Conservation (phyloP, 2,797 vertebrate genomes). For the Typhlichthys subterraneus region DNA sequence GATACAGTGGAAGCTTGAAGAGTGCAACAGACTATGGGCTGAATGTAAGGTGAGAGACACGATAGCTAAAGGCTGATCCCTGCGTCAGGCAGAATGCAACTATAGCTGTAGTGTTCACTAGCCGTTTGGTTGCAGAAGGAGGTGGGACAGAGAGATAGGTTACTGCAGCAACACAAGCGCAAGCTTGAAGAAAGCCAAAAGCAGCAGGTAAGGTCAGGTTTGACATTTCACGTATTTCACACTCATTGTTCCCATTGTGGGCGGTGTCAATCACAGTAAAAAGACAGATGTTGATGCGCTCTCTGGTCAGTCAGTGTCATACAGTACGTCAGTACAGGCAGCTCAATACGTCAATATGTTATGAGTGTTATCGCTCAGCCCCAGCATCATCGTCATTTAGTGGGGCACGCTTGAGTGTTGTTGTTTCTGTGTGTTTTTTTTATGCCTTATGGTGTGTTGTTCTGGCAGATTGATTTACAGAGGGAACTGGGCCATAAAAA, state of each 20-base stretch:
- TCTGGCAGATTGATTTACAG: slow-evolving; percentile 83
- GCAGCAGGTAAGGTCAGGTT: slow-evolving; percentile 71
- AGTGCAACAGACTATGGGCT: slow-evolving; percentile 83
- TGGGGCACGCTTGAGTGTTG: not conserved
- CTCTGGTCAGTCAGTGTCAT: too few species aligned
- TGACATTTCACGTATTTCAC: not conserved
- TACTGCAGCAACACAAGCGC: slow-evolving; percentile 88
- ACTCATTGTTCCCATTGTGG: too few species aligned
- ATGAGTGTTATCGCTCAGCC: too few species aligned
- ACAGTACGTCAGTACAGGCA: too few species aligned
- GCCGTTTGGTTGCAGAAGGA: slow-evolving; percentile 82
- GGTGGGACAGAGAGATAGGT: slow-evolving; percentile 88
- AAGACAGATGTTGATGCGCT: too few species aligned
- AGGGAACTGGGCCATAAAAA: slow-evolving; percentile 86
- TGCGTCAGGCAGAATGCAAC: not conserved
- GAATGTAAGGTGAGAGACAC: slow-evolving; percentile 86
- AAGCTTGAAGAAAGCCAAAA: slow-evolving; percentile 90
- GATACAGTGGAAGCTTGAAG: slow-evolving; percentile 92
- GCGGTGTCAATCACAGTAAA: too few species aligned
- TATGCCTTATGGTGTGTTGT: slow-evolving; percentile 15
- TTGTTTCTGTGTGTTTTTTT: not conserved
- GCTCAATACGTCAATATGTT: too few species aligned
- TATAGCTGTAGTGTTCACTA: slow-evolving; percentile 2
- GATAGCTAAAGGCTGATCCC: not conserved
- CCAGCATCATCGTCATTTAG: too few species aligned